A percentile compares a stretch with the other conserved stretches of the same genome.
Conservation (phyloP, 2,888 invertebrate species). For the Tenthredo mesomela region DNA sequence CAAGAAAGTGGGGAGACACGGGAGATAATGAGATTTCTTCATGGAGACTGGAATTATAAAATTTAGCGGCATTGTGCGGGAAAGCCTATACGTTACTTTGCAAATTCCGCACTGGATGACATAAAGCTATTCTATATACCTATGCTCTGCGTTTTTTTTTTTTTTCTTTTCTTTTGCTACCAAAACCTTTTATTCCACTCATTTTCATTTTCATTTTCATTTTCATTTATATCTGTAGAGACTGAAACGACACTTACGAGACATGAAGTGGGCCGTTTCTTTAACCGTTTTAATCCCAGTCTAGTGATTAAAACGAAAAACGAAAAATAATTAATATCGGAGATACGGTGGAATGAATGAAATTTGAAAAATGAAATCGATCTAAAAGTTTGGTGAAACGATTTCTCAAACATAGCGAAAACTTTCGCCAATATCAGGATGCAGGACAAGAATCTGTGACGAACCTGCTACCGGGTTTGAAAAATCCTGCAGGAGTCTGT, state of each 20-base stretch:
- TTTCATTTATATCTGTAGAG: background rate
- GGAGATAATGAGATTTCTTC: slow-evolving; percentile 49
- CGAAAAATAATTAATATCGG: background rate
- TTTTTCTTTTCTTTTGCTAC: background rate
- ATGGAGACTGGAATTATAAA: slow-evolving; percentile 26
- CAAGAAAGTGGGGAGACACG: background rate
- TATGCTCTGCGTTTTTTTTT: background rate
- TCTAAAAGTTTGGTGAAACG: background rate
- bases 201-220: slow-evolving; percentile 3
- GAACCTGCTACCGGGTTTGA: background rate
- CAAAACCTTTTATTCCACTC: slow-evolving; percentile 5
- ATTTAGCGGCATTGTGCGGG: background rate
- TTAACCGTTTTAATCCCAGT: background rate
- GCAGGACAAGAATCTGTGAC: background rate
- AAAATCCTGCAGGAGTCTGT: slow-evolving; percentile 27
- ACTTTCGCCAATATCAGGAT: background rate
- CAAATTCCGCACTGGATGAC: background rate
- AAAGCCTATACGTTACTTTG: background rate
- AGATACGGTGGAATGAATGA: no score
- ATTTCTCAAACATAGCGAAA: background rate
- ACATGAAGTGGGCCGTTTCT: background rate
- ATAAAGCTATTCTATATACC: background rate
- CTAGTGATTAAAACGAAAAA: background rate
- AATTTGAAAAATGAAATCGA: background rate
- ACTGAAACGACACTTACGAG: background rate